Percentiles rank a stretch among this genome's conserved stretches.
Evolutionary conservation across 2,888 invertebrate species (phyloP).

Genomic region (Agrilus cyanescens): DNA sequence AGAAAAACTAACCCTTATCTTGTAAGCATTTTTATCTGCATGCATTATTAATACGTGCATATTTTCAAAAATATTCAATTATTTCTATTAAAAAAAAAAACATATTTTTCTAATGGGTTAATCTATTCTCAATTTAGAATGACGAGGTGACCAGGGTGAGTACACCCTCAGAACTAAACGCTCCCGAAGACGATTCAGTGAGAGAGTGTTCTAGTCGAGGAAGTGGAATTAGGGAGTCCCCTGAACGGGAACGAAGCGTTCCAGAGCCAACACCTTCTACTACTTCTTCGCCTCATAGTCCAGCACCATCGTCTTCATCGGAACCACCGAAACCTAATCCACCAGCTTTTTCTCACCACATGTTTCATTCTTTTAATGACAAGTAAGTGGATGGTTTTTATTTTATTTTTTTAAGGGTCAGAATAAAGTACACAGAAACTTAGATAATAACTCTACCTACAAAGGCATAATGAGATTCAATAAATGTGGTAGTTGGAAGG

Average conservation of each 20-base stretch:
- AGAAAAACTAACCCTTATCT: no score
- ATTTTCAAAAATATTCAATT: no score
- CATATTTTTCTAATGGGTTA: background rate
- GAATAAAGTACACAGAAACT: slow-evolving; percentile 3
- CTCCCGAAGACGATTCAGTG: slow-evolving; percentile 27
- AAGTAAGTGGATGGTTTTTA: slow-evolving; percentile 35
- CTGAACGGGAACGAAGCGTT: slow-evolving; percentile 20
- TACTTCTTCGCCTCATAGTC: slow-evolving; percentile 40
- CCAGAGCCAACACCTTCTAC: slow-evolving; percentile 26
- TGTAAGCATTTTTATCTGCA: no score
- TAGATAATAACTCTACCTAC: no score
- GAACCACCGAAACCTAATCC: slow-evolving; percentile 47
- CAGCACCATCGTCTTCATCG: slow-evolving; percentile 45
- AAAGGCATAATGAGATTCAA: no score
- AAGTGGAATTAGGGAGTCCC: slow-evolving; percentile 23
- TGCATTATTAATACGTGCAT: background rate
- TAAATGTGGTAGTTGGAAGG: no score
- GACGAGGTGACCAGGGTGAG: slow-evolving; percentile 18
- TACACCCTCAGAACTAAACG: slow-evolving; percentile 25
- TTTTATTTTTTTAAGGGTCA: slow-evolving; percentile 1
- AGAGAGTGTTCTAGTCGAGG: slow-evolving; percentile 32
- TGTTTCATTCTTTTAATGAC: slow-evolving; percentile 49
- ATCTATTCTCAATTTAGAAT: background rate
- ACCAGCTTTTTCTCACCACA: slow-evolving; percentile 52
- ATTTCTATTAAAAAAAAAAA: background rate